Conservation (phyloP, 2,888 invertebrate species). For the Latrodectus hesperus region DNA sequence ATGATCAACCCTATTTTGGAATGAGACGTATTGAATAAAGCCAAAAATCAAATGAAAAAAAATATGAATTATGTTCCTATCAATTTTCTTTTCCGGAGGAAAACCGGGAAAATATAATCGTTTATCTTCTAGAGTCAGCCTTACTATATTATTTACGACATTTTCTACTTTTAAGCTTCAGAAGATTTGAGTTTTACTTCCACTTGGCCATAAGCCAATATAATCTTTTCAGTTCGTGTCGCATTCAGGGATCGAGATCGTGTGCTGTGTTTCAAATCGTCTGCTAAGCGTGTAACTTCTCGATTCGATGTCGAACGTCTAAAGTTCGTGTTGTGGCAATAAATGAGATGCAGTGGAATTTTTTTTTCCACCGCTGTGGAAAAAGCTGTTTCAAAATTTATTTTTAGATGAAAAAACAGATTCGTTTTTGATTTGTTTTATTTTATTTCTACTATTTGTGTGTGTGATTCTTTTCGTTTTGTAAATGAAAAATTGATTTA, state of each 20-base stretch:
- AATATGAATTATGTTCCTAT: constrained; percentile 54
- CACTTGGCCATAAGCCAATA: constrained; percentile 59
- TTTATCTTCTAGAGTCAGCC: constrained; percentile 49
- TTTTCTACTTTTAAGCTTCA: constrained; percentile 26
- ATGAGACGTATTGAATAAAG: too few relatives aligned
- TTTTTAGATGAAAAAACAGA: neutral
- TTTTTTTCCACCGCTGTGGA: neutral
- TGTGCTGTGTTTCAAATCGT: constrained; percentile 24
- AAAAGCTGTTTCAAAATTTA: constrained; percentile 4
- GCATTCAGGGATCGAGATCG: constrained; percentile 31
- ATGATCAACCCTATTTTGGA: too few relatives aligned
- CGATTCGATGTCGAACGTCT: neutral
- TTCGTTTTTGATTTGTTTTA: neutral
- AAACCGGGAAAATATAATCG: constrained; percentile 25
- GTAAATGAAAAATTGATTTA: constrained; percentile 9
- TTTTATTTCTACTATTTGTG: neutral
- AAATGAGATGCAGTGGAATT: neutral
- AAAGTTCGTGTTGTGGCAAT: constrained; percentile 5
- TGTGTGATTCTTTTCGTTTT: neutral
- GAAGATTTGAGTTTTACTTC: constrained; percentile 54
- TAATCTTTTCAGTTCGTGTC: constrained; percentile 45
- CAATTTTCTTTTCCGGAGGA: constrained; percentile 36
- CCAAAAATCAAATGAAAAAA: neutral
- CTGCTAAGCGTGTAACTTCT: constrained; percentile 2
- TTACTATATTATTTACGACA: constrained; percentile 55